These are phyloP conservation scores for Peucedramus taeniatus DNA, from an alignment of 2,113 vertebrate species.

Conservation along the genomic window DNA sequence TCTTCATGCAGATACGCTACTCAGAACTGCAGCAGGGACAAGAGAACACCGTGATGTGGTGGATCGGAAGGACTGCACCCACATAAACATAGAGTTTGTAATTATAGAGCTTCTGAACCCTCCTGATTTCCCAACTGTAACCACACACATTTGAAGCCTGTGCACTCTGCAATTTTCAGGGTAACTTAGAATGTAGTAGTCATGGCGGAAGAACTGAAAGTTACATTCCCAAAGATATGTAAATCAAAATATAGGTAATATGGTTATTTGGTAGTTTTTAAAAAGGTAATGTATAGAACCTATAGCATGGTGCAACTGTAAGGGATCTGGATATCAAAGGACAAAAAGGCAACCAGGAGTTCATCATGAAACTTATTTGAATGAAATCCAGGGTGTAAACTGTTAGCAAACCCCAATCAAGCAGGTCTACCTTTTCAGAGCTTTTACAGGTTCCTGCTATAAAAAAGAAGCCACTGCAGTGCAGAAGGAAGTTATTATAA, in stretches of 20 bases:
- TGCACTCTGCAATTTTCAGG: neutral
- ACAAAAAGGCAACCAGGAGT: neutral
- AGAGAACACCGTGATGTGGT: constrained; percentile 33
- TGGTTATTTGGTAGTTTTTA: neutral
- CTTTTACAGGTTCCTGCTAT: neutral
- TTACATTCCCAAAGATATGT: neutral
- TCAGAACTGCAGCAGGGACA: constrained; percentile 17
- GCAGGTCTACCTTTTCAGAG: neutral
- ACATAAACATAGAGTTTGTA: constrained; percentile 49
- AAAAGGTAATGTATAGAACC: neutral
- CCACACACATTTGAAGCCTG: neutral
- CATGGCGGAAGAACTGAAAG: neutral
- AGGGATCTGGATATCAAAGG: neutral
- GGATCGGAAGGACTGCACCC: constrained; percentile 19
- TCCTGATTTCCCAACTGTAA: neutral
- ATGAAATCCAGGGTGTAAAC: neutral
- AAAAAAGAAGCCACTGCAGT: neutral
- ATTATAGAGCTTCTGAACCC: neutral
- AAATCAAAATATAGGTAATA: neutral
- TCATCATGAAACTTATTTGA: neutral
- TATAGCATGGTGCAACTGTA: neutral
- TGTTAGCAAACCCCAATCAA: neutral
- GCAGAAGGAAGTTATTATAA: neutral
- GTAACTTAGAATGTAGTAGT: neutral
- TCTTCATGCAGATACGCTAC: neutral